Evolutionary conservation across 2,888 invertebrate genomes (phyloP).

Genomic region (Bellardia pandia): DNA sequence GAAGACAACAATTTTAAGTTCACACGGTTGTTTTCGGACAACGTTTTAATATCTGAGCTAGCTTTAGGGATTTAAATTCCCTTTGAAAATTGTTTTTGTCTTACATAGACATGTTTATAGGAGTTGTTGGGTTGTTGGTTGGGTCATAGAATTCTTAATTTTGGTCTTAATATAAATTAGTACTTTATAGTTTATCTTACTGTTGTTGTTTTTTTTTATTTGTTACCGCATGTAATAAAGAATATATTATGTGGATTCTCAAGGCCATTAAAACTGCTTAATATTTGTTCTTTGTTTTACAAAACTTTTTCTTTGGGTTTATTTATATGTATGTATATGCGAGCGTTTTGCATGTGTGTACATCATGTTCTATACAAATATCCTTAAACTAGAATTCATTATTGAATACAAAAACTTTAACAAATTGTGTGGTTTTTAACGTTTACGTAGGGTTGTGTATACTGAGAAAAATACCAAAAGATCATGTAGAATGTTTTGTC

Average conservation of each 20-base stretch:
- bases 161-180: neutral
- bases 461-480: neutral
- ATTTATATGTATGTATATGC: neutral
- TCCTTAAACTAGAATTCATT: constrained; percentile 50
- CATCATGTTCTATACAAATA: constrained; percentile 36
- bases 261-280: constrained; percentile 48
- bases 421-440: constrained; percentile 44
- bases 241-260: constrained; percentile 11
- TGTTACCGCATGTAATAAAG: neutral
- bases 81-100: neutral
- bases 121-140: neutral
- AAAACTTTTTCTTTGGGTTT: constrained; percentile 4
- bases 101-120: neutral
- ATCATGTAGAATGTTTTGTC: neutral
- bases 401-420: constrained; percentile 33
- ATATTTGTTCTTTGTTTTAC: constrained; percentile 24
- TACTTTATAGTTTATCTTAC: neutral
- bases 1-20: too few relatives aligned
- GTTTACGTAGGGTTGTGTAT: neutral
- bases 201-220: neutral
- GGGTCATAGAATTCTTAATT: neutral
- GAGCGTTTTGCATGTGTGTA: neutral
- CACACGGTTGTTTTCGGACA: too few relatives aligned
- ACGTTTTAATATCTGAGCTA: neutral
- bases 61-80: neutral